These are phyloP conservation scores for Phrixothrix hirtus DNA, from an alignment of 2,888 invertebrate species.

Conservation along the genomic window DNA sequence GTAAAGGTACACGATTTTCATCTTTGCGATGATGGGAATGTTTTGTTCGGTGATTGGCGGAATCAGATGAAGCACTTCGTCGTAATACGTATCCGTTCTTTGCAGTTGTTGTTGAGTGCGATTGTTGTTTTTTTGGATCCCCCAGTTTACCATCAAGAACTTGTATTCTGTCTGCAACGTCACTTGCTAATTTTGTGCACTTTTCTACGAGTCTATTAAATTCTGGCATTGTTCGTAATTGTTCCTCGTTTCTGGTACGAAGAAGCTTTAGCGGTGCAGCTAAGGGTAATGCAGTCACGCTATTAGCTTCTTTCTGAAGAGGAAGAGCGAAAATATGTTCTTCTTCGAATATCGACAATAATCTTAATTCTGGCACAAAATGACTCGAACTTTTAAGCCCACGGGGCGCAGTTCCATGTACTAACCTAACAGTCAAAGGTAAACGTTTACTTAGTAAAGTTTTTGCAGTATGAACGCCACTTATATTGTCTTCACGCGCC, in stretches of 20 bases:
- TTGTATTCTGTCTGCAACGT: slow-evolving; percentile 80
- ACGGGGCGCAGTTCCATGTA: slow-evolving; percentile 86
- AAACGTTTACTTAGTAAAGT: slow-evolving; percentile 86
- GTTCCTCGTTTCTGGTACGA: slow-evolving; percentile 80
- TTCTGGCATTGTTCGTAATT: slow-evolving; percentile 65
- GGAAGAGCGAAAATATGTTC: slow-evolving; percentile 84
- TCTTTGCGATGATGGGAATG: slow-evolving; percentile 61
- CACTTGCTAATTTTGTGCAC: slow-evolving; percentile 71
- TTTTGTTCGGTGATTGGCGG: slow-evolving; percentile 62
- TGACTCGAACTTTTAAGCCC: slow-evolving; percentile 79
- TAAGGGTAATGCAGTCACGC: slow-evolving; percentile 79
- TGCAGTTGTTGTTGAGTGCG: slow-evolving; percentile 48
- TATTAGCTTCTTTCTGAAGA: slow-evolving; percentile 77
- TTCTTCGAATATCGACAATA: slow-evolving; percentile 83
- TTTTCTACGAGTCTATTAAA: slow-evolving; percentile 79
- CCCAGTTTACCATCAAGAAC: slow-evolving; percentile 80
- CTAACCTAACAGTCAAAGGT: slow-evolving; percentile 89
- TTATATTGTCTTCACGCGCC: slow-evolving; percentile 91
- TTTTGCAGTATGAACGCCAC: slow-evolving; percentile 90
- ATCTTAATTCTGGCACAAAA: slow-evolving; percentile 82
- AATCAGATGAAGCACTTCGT: slow-evolving; percentile 78
- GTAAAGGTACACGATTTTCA: slow-evolving; percentile 63
- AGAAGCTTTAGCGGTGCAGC: slow-evolving; percentile 86
- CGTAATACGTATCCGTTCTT: slow-evolving; percentile 72
- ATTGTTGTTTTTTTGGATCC: slow-evolving; percentile 59